Evolutionary conservation across 2,113 vertebrate species (phyloP), one percentile per base, ranked within the genome.

Genomic region (Oostethus manadensis): DNA sequence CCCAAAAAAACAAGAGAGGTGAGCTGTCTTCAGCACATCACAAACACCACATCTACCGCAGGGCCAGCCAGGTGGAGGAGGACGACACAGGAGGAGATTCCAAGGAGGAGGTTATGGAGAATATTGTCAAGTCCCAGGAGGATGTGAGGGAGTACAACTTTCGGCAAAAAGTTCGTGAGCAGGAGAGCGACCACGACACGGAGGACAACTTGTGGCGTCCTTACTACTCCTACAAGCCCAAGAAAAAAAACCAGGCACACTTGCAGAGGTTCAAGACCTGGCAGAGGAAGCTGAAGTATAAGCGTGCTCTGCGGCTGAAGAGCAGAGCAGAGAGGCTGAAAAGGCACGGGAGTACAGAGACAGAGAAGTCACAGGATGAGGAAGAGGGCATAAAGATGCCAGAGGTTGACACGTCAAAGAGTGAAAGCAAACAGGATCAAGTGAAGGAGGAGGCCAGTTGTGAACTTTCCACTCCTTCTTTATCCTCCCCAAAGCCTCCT

Each of bases 211-310:
- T 94, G 21, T 95, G 93, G 94, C 85, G 93, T 58, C 94, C 94
- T 1, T 96, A 96, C 68, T 94, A 95, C 75, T 91, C 90, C 13
- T 96, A 95, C 81, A 96, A 96, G 68, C 93, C 94, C 46, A 95
- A 95, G 66, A 85, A 90, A 48, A 93, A 93, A 73, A 67, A 87
- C 1, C 85, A 86, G 29, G 82, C 88, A 4, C 92, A 88, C 61
- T 57, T 88, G 50, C 90, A 91, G 66, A 90, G 87, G 68, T 77
- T 88, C 8, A 91, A 90, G 74, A 89, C 76, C 61, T 93, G 92
- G 92, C 89, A 90, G 29, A 80, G 86, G 10, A 91, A 90, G 59
- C 80, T 90, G 22, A 89, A 91, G 54, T 89, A 85, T 66, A 87
- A 92, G 58, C 90, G 88, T 33, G 90, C 91, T 1, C 70, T 90